These are phyloP conservation scores for Epizoanthus ramosus DNA, from an alignment of 92 coral and sea anemone species.

Conservation along the genomic window DNA sequence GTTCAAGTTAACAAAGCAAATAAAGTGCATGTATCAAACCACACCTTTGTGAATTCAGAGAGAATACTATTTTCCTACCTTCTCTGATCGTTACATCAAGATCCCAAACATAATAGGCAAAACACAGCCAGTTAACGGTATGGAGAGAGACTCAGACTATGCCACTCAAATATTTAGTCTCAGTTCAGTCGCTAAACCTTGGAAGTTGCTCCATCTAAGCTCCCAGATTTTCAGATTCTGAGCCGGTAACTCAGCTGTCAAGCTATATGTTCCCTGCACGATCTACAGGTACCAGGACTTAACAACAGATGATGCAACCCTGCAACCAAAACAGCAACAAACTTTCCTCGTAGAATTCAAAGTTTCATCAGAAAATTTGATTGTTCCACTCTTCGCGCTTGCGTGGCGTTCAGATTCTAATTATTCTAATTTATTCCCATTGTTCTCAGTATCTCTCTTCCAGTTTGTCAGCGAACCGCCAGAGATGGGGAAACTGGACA, in stretches of 20 bases:
- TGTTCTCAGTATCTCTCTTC: constrained; percentile 28
- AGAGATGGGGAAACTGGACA: neutral
- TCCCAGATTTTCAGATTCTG: neutral
- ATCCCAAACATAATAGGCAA: neutral
- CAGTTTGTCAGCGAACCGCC: neutral
- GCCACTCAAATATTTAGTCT: neutral
- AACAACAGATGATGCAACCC: constrained; percentile 31
- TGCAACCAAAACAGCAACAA: constrained; percentile 32
- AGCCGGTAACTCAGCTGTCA: neutral
- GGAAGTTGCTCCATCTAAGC: neutral
- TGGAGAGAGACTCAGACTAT: too few species aligned
- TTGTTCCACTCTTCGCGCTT: constrained; percentile 20
- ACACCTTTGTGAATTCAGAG: constrained; percentile 3
- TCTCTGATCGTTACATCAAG: neutral
- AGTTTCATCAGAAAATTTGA: constrained; percentile 23
- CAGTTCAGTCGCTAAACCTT: neutral
- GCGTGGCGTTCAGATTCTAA: constrained; percentile 11
- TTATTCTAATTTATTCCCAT: constrained; percentile 20
- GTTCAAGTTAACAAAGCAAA: neutral
- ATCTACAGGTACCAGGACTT: neutral
- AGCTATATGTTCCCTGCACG: neutral
- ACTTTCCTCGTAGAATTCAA: neutral
- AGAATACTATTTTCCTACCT: neutral
- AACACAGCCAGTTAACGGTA: neutral
- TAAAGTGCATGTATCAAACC: neutral